Base-by-base conservation (phyloP, 2,113 vertebrate genomes). In the Pycnonotus jocosus region DNA sequence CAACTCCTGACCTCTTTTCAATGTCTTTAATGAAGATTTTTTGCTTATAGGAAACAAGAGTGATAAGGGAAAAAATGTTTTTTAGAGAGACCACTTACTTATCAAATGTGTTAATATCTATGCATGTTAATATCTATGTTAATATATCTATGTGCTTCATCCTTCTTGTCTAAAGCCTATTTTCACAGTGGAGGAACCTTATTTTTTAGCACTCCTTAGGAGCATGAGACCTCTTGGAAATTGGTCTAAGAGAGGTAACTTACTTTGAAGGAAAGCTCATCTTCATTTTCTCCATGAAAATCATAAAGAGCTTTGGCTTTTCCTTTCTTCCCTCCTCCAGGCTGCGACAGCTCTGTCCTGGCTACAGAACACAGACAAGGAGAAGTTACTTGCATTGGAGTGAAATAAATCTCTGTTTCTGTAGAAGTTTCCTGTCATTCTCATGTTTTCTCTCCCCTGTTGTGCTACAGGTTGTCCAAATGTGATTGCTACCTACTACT, bases 201-300 rank as follows among this genome's bases (percentile, higher is more conserved):
- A n/a, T 3, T 50, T 90, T 78, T 69, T 54, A 65, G 24, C 25
- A 44, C 50, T 94, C 50, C 12, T 88, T 21, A 65, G 45, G 15
- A 82, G 6, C 6, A 5, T 9, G n/a, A 72, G 19, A 58, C 16
- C 12, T 82, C 51, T 66, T 50, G 30, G 50, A 79, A 90, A 72
- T 6, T 19, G 14, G 12, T 28, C 33, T 28, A 60, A 76, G 68
- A 76, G 27, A 73, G 14, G 5, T 73, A 97, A 97, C 96, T 98
- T 95, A 99, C 99, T 98, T 97, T 98, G 80, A 99, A 97, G n/a
- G 98, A 98, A 82, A 99, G 99, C 90, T 99, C 99, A 92, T 99
- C 99, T 30, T 98, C 98, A 77, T 98, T 98, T 81, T 98, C 97
- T 44, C 99, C 98, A 8, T 96, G 90, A 94, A 98, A 99, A 93